Conservation (phyloP, 2,113 vertebrate species). For the Ochotona curzoniae region DNA sequence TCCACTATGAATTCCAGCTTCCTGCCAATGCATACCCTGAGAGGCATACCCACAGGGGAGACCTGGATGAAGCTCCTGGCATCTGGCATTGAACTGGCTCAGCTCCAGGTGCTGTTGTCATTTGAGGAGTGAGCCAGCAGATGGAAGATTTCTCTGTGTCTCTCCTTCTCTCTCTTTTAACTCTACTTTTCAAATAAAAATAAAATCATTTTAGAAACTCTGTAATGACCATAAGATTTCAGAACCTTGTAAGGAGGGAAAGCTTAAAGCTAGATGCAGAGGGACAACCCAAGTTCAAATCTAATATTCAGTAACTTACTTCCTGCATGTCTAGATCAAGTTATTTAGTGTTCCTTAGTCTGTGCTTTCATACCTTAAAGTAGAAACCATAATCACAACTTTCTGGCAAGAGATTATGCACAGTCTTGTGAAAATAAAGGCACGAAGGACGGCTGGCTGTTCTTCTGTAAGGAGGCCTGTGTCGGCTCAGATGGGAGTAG, state of each 20-base stretch:
- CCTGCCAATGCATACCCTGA: no score
- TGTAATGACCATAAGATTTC: not conserved
- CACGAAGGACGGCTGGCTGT: not conserved
- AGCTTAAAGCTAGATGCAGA: conserved; percentile 19
- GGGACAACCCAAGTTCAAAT: not conserved
- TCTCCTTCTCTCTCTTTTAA: no score
- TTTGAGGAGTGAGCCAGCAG: no score
- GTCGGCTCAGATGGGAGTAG: not conserved
- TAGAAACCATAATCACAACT: conserved; percentile 20
- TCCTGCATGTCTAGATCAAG: not conserved
- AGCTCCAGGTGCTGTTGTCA: no score
- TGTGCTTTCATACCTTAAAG: conserved; percentile 31
- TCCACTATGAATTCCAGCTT: no score
- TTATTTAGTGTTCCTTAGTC: conserved; percentile 28
- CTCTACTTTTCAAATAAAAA: no score
- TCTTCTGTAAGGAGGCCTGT: not conserved
- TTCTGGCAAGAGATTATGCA: not conserved
- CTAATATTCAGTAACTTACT: not conserved
- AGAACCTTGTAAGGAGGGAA: not conserved
- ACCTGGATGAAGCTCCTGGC: no score
- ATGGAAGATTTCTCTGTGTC: no score
- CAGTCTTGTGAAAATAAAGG: not conserved
- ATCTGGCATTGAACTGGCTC: no score
- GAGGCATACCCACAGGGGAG: no score
- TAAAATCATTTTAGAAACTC: not conserved